phyloP scores from a whole-genome alignment of 2,888 invertebrate genomes.

The Lochmaea capreae region DNA sequence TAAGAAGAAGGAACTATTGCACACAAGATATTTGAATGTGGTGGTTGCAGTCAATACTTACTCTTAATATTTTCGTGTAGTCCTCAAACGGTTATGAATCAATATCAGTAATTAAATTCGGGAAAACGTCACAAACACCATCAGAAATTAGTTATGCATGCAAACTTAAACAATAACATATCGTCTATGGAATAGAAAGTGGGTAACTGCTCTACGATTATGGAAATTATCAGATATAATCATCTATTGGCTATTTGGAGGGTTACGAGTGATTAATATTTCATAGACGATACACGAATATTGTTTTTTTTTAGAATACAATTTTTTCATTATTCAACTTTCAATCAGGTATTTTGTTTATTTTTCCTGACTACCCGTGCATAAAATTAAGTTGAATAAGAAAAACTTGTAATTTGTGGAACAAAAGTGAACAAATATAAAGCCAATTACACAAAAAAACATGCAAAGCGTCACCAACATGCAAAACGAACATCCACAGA shows the following conservation, averaged over 20 bases:
- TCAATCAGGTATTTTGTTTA: no score
- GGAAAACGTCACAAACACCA: not conserved
- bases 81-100: not conserved
- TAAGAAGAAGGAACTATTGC: no score
- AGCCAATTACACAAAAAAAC: not conserved
- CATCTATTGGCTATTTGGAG: no score
- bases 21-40: not conserved
- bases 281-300: no score
- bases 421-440: slow-evolving; percentile 22
- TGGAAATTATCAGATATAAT: no score
- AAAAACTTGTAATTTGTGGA: not conserved
- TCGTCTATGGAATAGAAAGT: no score
- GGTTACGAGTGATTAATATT: no score
- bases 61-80: not conserved
- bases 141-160: not conserved
- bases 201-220: no score
- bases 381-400: slow-evolving; percentile 1
- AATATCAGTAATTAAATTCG: not conserved
- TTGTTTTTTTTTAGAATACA: not conserved
- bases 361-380: no score
- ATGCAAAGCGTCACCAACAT: slow-evolving; percentile 24
- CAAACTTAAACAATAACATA: not conserved
- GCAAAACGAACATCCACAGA: slow-evolving; percentile 48
- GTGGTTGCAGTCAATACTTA: not conserved
- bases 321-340: not conserved